A percentile compares a stretch with the other conserved stretches of the same genome.
phyloP scores from a whole-genome alignment of 2,113 vertebrate species.

The Natator depressus region DNA sequence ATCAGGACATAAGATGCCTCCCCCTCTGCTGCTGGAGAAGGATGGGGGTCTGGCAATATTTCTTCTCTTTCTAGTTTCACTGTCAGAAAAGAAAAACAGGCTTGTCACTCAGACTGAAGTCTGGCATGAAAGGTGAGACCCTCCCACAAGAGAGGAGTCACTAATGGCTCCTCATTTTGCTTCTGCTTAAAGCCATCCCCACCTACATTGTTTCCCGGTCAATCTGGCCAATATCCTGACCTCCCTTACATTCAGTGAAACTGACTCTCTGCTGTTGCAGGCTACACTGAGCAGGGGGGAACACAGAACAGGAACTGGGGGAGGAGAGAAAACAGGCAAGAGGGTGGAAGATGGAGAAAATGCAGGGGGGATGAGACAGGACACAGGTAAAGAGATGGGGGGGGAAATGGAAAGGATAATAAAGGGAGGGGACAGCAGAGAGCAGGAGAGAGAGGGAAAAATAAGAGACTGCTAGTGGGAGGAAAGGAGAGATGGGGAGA shows the following conservation, averaged over 20 bases:
- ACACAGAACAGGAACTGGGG: neutral
- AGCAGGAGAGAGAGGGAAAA: neutral
- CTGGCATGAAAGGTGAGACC: neutral
- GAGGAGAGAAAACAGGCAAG: neutral
- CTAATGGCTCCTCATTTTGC: neutral
- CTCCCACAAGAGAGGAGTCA: neutral
- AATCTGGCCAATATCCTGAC: neutral
- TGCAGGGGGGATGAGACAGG: rapidly evolving
- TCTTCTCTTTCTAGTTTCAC: neutral
- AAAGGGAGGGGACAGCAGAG: neutral
- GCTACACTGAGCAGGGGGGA: neutral
- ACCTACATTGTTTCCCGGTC: neutral
- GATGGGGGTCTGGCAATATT: rapidly evolving
- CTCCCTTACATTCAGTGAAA: neutral
- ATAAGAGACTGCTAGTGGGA: neutral
- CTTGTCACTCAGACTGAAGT: rapidly evolving
- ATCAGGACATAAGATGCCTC: neutral
- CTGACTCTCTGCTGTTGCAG: neutral
- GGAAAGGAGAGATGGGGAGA: neutral
- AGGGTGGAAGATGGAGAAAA: neutral
- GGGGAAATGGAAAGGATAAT: neutral
- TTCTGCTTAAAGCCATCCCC: neutral
- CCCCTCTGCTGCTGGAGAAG: neutral
- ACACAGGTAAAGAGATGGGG: rapidly evolving
- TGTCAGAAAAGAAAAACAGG: neutral